Evolutionary conservation across 2,888 invertebrate genomes (phyloP), one percentile per base, ranked within the genome.

Genomic region (Cheilosia scutellata): DNA sequence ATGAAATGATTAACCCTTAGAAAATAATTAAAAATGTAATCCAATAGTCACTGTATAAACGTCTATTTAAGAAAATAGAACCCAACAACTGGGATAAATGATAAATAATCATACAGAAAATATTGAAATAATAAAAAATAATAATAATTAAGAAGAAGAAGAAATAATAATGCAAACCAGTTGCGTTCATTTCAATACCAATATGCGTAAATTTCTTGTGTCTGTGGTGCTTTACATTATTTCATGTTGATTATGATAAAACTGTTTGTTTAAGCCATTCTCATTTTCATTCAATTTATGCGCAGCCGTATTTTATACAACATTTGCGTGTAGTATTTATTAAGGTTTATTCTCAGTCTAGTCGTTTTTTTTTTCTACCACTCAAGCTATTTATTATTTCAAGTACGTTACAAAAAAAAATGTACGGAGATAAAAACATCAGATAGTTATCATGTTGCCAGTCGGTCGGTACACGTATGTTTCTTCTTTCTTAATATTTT

Each of bases 291-390:
- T 27, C 11, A 13, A 25, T 65, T 5, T 27, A 49, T 65, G 44
- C 62, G 47, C 44, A 31, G 62, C 31, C 49, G 7, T 62, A 27
- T 49, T 53, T 49, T 20, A 33, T 71, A 58, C 42, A 51, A n/a
- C 49, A 49, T 51, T 7, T 2, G 51, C 16, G 33, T 49, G 31
- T 42, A 20, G 27, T 29, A 51, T 70, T 42, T 51, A 27, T 58
- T 37, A 55, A 37, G 25, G 4, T 53, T 51, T 66, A 40, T 1
- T 25, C 49, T 70, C 83, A 83, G 78, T 83, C 77, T 62, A 72
- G 62, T 78, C 40, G 40, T 53, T 60, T 47, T 53, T 33, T 51
- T 27, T 11, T 20, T 68, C 6, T 42, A 60, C 37, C 9, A 40
- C 40, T 40, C 37, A 37, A 37, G 33, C 9, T 33, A 33, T 9